Percentiles rank a stretch among this genome's conserved stretches.
These are phyloP conservation scores for Anas capensis DNA, from an alignment of 2,797 vertebrate genomes.

Conservation along the genomic window DNA sequence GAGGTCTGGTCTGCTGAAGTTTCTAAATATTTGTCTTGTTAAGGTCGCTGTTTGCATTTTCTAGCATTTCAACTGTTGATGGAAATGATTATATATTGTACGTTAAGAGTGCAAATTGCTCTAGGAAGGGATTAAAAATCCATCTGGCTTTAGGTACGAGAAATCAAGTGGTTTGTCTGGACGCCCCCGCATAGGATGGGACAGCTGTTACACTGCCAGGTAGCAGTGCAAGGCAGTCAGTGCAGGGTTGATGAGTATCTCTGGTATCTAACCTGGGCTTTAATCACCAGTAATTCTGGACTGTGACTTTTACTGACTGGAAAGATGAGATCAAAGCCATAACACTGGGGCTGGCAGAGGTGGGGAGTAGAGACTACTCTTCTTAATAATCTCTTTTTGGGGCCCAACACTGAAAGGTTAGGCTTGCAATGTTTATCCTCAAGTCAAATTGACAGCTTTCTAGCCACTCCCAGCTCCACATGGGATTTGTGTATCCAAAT, in stretches of 20 bases:
- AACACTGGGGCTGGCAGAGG: background rate
- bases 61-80: background rate
- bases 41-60: background rate
- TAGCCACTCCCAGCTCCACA: background rate
- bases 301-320: background rate
- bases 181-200: background rate
- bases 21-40: background rate
- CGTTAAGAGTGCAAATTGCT: background rate
- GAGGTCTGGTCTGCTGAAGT: background rate
- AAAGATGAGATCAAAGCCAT: background rate
- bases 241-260: background rate
- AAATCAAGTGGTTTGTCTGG: background rate
- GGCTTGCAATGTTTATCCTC: background rate
- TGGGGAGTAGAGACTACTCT: background rate
- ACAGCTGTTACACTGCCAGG: background rate
- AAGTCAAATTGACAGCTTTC: background rate
- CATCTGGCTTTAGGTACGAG: background rate
- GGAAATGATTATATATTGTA: background rate
- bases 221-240: background rate
- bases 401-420: background rate
- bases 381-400: background rate
- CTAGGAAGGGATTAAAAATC: background rate
- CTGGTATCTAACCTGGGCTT: background rate
- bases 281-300: background rate
- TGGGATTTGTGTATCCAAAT: constrained; percentile 20